A percentile compares a stretch with the other conserved stretches of the same genome.
Evolutionary conservation across 2,888 invertebrate genomes (phyloP).

Genomic region (Dasypolia templi): DNA sequence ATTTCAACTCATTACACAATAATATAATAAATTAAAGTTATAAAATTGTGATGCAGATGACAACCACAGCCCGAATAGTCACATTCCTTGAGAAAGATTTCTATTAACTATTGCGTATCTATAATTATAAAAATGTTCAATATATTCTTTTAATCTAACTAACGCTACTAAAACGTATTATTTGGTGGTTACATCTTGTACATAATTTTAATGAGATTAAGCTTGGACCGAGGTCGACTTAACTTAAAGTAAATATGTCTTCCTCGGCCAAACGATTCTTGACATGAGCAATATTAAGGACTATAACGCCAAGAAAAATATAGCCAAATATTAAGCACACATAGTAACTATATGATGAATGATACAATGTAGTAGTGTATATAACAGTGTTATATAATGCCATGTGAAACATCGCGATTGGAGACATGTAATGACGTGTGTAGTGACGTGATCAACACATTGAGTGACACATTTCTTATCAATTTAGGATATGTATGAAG

Average conservation of each 20-base stretch:
- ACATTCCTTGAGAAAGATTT: constrained; percentile 63
- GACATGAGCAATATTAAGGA: constrained; percentile 67
- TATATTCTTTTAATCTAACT: constrained; percentile 70
- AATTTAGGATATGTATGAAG: constrained; percentile 52
- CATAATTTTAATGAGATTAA: constrained; percentile 87
- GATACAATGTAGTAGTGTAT: constrained; percentile 63
- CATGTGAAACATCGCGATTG: constrained; percentile 76
- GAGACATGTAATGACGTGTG: constrained; percentile 62
- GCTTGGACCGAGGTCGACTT: constrained; percentile 68
- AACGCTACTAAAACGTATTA: constrained; percentile 84
- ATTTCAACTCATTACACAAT: constrained; percentile 58
- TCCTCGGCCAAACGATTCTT: constrained; percentile 56
- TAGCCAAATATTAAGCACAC: constrained; percentile 77
- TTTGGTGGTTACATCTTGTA: constrained; percentile 90
- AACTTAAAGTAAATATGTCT: constrained; percentile 41
- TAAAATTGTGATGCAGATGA: constrained; percentile 82
- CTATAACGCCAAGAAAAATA: constrained; percentile 71
- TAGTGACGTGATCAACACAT: constrained; percentile 61
- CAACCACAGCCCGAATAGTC: constrained; percentile 80
- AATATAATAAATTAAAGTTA: constrained; percentile 68
- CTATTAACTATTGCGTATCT: constrained; percentile 59
- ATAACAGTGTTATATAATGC: constrained; percentile 71
- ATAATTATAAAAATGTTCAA: constrained; percentile 66
- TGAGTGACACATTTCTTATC: constrained; percentile 49
- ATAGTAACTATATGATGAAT: constrained; percentile 68